These are phyloP conservation scores for Hypotaenidia philippensis DNA, from an alignment of 2,797 vertebrate species.

Conservation along the genomic window DNA sequence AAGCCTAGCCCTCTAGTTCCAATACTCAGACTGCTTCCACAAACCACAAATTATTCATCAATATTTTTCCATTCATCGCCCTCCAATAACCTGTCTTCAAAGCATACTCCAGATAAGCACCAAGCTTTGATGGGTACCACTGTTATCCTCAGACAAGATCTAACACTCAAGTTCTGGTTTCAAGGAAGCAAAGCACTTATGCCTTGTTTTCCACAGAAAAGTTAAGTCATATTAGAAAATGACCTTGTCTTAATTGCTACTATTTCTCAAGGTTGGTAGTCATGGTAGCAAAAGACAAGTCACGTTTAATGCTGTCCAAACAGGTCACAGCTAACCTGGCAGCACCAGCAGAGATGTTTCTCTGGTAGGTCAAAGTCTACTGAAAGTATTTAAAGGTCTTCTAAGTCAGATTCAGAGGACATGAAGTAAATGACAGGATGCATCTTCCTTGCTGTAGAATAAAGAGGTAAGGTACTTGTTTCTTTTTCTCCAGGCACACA, in stretches of 20 bases:
- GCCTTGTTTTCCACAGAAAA: neutral
- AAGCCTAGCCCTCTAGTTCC: neutral
- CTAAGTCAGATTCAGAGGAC: neutral
- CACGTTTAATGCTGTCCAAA: neutral
- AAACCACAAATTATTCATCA: neutral
- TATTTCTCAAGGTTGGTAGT: neutral
- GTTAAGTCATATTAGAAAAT: neutral
- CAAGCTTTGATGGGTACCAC: neutral
- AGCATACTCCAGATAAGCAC: neutral
- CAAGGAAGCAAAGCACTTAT: neutral
- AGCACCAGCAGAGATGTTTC: neutral
- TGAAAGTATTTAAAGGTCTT: neutral
- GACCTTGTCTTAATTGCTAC: neutral
- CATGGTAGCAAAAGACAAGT: neutral
- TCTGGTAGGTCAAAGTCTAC: neutral
- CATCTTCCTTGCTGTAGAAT: neutral
- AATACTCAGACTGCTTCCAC: neutral
- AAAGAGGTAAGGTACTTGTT: neutral
- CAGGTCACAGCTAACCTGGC: neutral
- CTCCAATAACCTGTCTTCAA: neutral
- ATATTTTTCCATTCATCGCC: neutral
- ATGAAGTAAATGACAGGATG: neutral
- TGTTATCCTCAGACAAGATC: neutral
- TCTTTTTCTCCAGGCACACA: neutral
- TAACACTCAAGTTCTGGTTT: neutral